These are phyloP conservation scores for Oreocharis arfaki DNA, from an alignment of 2,113 vertebrate genomes.

Conservation along the genomic window DNA sequence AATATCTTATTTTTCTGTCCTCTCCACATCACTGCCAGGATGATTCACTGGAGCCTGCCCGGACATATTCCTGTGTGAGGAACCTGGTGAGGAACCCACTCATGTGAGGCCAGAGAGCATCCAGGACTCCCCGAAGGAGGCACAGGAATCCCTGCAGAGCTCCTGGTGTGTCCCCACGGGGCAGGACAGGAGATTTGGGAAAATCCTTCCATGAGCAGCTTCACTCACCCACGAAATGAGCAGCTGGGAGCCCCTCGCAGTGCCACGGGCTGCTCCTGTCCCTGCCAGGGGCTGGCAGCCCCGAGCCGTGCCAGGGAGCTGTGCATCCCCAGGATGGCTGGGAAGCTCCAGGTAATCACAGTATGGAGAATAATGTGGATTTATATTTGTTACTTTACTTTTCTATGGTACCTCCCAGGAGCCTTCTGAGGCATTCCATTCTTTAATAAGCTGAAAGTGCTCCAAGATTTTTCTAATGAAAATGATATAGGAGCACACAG, in stretches of 20 bases:
- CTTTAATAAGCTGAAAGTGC: slow-evolving; percentile 56
- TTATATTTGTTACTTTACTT: slow-evolving; percentile 33
- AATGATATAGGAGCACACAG: slow-evolving; percentile 52
- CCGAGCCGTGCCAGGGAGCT: background rate
- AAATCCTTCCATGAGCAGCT: accelerated
- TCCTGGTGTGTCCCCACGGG: accelerated
- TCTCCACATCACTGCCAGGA: background rate
- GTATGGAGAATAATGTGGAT: background rate
- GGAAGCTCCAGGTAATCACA: background rate
- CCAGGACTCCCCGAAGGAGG: background rate
- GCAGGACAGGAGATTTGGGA: background rate
- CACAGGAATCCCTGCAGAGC: background rate
- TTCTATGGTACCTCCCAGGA: background rate
- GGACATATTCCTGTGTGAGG: background rate
- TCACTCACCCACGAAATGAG: accelerated
- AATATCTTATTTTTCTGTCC: slow-evolving; percentile 13
- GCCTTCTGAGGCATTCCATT: slow-evolving; percentile 27
- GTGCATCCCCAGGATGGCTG: background rate
- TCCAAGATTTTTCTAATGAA: slow-evolving; percentile 57
- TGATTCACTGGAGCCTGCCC: background rate
- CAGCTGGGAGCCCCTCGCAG: accelerated
- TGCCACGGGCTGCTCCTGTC: background rate
- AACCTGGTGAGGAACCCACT: background rate
- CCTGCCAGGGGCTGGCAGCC: background rate
- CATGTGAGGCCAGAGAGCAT: background rate